phyloP scores from a whole-genome alignment of 92 coral and sea anemone species.

The Parazoanthus atlanticus region DNA sequence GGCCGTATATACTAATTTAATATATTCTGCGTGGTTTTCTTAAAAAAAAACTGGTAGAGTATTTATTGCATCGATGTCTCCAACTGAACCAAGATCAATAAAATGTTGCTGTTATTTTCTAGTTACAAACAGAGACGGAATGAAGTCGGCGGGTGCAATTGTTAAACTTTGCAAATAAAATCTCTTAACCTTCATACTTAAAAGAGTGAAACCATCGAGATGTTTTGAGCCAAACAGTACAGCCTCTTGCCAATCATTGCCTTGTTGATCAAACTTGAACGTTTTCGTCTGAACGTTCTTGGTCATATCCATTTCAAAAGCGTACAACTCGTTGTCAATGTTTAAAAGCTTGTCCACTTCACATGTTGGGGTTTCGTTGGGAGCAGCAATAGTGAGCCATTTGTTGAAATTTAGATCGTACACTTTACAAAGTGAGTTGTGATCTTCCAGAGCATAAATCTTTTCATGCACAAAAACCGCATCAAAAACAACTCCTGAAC shows the following conservation, averaged over 20 bases:
- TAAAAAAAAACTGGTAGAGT: no score
- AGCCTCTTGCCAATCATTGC: background rate
- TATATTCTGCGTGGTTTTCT: no score
- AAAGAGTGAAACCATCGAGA: background rate
- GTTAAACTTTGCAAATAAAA: background rate
- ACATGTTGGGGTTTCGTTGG: background rate
- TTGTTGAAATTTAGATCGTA: background rate
- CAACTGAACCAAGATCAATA: no score
- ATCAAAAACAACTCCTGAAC: background rate
- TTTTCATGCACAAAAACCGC: background rate
- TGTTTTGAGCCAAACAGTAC: background rate
- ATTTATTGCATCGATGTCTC: no score
- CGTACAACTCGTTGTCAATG: background rate
- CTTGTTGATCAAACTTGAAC: background rate
- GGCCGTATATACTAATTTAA: no score
- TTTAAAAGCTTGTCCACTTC: background rate
- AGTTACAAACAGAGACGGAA: background rate
- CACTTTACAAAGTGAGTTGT: background rate
- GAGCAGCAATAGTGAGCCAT: background rate
- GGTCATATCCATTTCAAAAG: background rate
- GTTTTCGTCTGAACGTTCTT: background rate
- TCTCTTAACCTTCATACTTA: background rate
- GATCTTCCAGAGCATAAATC: background rate
- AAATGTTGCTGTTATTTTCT: background rate
- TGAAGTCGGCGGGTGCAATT: background rate